These are phyloP conservation scores for Camponotus fellah DNA, from an alignment of 2,888 invertebrate genomes.

Conservation along the genomic window DNA sequence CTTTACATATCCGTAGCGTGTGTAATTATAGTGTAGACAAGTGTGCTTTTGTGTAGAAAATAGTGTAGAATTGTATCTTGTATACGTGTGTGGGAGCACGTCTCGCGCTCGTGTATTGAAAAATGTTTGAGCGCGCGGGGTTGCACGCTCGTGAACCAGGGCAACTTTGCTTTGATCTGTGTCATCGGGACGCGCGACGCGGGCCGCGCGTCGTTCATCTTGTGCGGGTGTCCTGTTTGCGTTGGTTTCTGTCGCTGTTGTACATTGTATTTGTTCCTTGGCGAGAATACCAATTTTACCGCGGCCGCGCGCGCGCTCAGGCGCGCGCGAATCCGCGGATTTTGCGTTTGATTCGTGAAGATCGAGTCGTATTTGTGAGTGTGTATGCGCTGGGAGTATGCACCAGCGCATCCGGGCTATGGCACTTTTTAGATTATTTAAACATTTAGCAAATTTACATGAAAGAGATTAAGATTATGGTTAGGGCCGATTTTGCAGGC, in stretches of 20 bases:
- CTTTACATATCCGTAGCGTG: conserved; percentile 86
- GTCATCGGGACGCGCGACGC: conserved; percentile 64
- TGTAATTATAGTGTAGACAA: conserved; percentile 76
- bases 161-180: conserved; percentile 76
- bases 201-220: conserved; percentile 23
- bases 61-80: conserved; percentile 66
- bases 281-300: conserved; percentile 83
- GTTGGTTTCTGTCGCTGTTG: conserved; percentile 70
- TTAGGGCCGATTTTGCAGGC: conserved; percentile 79
- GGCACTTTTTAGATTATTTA: conserved; percentile 86
- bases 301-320: conserved; percentile 69
- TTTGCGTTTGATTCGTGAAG: conserved; percentile 83
- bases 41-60: conserved; percentile 69
- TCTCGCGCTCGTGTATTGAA: conserved; percentile 68
- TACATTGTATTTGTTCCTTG: conserved; percentile 73
- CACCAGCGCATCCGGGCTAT: conserved; percentile 87
- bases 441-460: conserved; percentile 86
- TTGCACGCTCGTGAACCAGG: conserved; percentile 83
- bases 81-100: conserved; percentile 64
- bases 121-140: conserved; percentile 82
- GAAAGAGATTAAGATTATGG: conserved; percentile 86
- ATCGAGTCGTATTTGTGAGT: conserved; percentile 86
- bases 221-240: conserved; percentile 56
- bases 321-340: conserved; percentile 67
- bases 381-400: conserved; percentile 86